Base-by-base conservation (phyloP, 2,113 vertebrate genomes). In the Arenaria interpres region DNA sequence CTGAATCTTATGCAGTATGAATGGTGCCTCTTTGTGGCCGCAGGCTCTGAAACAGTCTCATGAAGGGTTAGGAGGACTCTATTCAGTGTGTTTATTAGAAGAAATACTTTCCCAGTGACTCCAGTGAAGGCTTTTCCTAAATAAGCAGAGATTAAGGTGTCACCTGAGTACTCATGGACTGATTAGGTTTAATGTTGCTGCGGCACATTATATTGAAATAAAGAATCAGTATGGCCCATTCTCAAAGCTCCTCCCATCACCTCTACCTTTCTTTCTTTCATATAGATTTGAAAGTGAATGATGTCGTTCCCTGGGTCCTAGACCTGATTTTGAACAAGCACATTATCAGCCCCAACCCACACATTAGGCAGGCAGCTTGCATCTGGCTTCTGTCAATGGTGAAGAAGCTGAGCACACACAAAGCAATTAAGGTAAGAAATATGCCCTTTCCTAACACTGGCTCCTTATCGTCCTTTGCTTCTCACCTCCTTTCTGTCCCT, bases 341-440 rank as follows among this genome's bases (percentile, higher is more conserved):
- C 64, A 98, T 99, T 56, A 69, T 98, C 89, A 99, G 99, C 95
- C 98, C 99, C 69, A 99, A 99, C 93, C 99, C 99, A 37, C 99
- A 99, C 2, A 80, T 99, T 88, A 98, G 99, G 22, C 99, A 99
- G 92, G 99, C 99, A 20, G 98, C 99, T 87, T 99, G 99, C 97
- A 99, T 99, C 95, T 99, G 99, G 99, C 98, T 99, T 83, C 98
- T 99, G 6, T 99, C 99, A 3, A 97, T 99, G 85, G 99, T 99
- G 83, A 99, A 99, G 97, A 99, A 99, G 88, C 98, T 99, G 43
- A 98, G 98, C 86, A 97, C 98, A 14, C 99, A 99, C 95, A 98
- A 98, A 96, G 99, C 99, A 97, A 99, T 99, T 97, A 99, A 98
- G 98, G 99, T 99, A 96, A 96, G 84, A 95, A 88, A 37, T 54